Conservation (phyloP, 2,797 vertebrate genomes). For the Leptodactylus fallax region DNA sequence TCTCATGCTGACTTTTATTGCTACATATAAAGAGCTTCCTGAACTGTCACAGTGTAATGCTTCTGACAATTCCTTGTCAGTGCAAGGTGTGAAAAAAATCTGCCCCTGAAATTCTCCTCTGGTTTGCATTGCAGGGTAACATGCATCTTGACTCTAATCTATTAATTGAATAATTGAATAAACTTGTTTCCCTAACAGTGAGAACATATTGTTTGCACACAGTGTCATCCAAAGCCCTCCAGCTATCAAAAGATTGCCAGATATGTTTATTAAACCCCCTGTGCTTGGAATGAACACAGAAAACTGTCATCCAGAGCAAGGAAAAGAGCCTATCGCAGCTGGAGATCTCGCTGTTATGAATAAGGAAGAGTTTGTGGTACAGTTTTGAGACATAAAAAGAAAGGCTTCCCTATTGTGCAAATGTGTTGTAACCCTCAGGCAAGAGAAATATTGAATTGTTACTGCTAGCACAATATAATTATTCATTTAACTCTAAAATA, state of each 20-base stretch:
- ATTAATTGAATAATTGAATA: slow-evolving; percentile 99
- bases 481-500: slow-evolving; percentile 75
- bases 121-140: slow-evolving; percentile 85
- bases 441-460: slow-evolving; percentile 82
- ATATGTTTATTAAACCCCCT: slow-evolving; percentile 96
- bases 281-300: slow-evolving; percentile 88
- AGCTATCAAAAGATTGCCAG: slow-evolving; percentile 90
- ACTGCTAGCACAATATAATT: slow-evolving; percentile 81
- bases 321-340: slow-evolving; percentile 86
- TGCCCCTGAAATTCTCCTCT: slow-evolving; percentile 70
- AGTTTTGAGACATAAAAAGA: slow-evolving; percentile 82
- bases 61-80: slow-evolving; percentile 40
- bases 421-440: slow-evolving; percentile 84
- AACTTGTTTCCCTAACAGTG: slow-evolving; percentile 91
- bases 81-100: slow-evolving; percentile 36
- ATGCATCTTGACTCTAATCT: slow-evolving; percentile 90
- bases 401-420: slow-evolving; percentile 85
- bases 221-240: slow-evolving; percentile 86
- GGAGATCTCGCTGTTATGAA: slow-evolving; percentile 86
- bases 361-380: slow-evolving; percentile 85
- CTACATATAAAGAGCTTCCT: slow-evolving; percentile 47
- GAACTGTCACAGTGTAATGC: slow-evolving; percentile 35
- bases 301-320: slow-evolving; percentile 85
- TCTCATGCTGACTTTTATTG: slow-evolving; percentile 58
- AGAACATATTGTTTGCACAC: slow-evolving; percentile 90